These are phyloP conservation scores for Ciconia maguari DNA, from an alignment of 2,113 vertebrate genomes.

Conservation along the genomic window DNA sequence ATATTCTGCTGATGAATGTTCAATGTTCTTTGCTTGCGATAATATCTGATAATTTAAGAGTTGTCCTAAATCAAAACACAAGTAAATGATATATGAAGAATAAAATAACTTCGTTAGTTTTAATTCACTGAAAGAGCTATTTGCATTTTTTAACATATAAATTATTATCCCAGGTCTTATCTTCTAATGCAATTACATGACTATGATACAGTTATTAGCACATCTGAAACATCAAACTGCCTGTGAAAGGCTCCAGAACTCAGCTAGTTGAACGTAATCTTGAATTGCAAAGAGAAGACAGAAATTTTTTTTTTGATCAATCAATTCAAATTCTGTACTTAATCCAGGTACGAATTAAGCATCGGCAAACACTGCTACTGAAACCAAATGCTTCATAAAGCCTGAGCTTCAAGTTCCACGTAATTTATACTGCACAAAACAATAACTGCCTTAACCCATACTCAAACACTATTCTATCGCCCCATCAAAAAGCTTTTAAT, in stretches of 20 bases:
- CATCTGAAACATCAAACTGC: background rate
- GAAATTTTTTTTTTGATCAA: background rate
- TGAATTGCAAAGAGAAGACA: background rate
- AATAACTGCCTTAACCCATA: background rate
- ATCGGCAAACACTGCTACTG: background rate
- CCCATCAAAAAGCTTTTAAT: background rate
- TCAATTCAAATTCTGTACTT: background rate
- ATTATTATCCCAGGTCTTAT: constrained; percentile 44
- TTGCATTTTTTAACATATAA: constrained; percentile 53
- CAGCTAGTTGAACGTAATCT: background rate
- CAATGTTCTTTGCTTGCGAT: background rate
- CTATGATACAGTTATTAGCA: constrained; percentile 20
- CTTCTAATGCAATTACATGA: constrained; percentile 44
- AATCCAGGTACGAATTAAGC: background rate
- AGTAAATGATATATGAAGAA: background rate
- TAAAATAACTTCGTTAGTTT: background rate
- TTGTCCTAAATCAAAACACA: constrained; percentile 2
- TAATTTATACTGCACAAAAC: background rate
- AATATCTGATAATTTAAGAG: background rate
- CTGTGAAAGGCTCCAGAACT: background rate
- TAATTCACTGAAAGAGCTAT: background rate
- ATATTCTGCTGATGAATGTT: constrained; percentile 15
- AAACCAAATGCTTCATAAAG: background rate
- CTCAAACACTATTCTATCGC: background rate
- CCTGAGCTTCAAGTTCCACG: background rate